These are phyloP conservation scores for Drosophila fungiperda DNA, from an alignment of 2,888 invertebrate species.

Conservation along the genomic window DNA sequence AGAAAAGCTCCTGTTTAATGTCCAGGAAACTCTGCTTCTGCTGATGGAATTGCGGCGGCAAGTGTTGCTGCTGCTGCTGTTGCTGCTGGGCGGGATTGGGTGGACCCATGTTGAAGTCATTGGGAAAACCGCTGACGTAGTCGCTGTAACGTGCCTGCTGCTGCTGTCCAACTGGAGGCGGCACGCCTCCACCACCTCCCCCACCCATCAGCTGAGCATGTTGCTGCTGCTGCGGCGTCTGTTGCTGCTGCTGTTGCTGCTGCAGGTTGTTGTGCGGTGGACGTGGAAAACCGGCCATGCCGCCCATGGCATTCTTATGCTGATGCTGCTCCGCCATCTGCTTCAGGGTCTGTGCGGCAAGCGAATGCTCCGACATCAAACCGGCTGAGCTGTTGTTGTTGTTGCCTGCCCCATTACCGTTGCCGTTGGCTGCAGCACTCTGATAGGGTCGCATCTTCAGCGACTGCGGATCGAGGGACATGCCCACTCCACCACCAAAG, in stretches of 20 bases:
- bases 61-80: constrained; percentile 74
- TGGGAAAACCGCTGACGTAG: constrained; percentile 87
- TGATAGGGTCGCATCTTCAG: constrained; percentile 73
- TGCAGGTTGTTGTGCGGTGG: constrained; percentile 83
- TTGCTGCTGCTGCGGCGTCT: constrained; percentile 85
- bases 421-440: constrained; percentile 52
- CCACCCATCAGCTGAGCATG: constrained; percentile 82
- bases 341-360: constrained; percentile 97
- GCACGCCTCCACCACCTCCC: constrained; percentile 2
- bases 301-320: constrained; percentile 91
- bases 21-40: constrained; percentile 86
- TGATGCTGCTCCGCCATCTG: constrained; percentile 99
- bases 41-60: constrained; percentile 84
- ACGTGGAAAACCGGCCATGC: constrained; percentile 86
- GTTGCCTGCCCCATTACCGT: constrained; percentile 80
- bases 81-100: constrained; percentile 77
- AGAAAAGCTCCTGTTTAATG: constrained; percentile 87
- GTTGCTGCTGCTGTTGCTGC: constrained; percentile 85
- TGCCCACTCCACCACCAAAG: constrained; percentile 66
- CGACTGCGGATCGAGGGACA: constrained; percentile 61
- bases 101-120: constrained; percentile 85
- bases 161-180: constrained; percentile 44
- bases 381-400: constrained; percentile 69
- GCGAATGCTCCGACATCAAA: constrained; percentile 90
- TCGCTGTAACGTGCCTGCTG: constrained; percentile 87